Conservation (phyloP, 2,113 vertebrate genomes). For the Ovis canadensis region DNA sequence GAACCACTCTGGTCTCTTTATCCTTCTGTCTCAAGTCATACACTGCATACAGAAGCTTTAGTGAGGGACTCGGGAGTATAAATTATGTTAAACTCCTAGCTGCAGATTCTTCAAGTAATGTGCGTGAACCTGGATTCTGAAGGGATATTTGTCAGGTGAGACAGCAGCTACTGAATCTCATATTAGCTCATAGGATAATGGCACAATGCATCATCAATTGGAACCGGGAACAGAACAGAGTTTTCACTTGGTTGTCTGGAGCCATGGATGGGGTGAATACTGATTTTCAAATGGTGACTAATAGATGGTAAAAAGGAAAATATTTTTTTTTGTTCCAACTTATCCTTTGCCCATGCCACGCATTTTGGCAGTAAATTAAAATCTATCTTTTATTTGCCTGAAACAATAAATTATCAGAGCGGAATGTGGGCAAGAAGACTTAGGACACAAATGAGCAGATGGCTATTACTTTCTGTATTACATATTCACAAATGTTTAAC, state of each 20-base stretch:
- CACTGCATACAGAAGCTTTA: neutral
- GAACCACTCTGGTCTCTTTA: neutral
- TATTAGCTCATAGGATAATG: neutral
- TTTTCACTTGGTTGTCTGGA: neutral
- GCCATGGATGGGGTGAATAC: neutral
- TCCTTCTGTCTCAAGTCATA: neutral
- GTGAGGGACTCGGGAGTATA: neutral
- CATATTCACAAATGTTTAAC: neutral
- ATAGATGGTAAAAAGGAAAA: constrained; percentile 25
- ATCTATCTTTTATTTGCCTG: constrained; percentile 34
- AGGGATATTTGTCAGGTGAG: constrained; percentile 30
- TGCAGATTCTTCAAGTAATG: neutral
- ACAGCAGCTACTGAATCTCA: neutral
- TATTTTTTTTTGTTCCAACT: neutral
- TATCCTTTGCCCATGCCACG: neutral
- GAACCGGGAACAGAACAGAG: neutral
- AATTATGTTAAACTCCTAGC: neutral
- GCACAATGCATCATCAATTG: neutral
- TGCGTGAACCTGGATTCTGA: neutral
- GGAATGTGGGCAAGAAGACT: neutral
- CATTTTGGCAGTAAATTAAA: constrained; percentile 22
- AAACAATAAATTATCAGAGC: constrained; percentile 24
- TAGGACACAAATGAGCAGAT: neutral
- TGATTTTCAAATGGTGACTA: constrained; percentile 38
- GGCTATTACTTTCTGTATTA: neutral